These are phyloP conservation scores for Lasioglossum leucozonium DNA, from an alignment of 2,888 invertebrate genomes.

Conservation along the genomic window DNA sequence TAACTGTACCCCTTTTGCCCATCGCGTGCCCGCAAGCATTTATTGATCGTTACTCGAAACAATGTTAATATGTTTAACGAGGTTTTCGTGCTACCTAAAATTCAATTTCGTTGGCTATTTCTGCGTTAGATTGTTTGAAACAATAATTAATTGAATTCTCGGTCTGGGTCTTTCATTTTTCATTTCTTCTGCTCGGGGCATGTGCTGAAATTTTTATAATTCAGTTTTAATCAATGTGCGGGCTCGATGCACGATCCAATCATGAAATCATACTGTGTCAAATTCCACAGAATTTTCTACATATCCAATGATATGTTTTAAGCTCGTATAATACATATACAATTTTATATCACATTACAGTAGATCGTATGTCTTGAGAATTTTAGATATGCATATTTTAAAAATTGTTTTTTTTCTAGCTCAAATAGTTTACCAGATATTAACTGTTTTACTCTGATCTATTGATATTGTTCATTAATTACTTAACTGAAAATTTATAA, in stretches of 20 bases:
- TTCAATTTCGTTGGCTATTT: neutral
- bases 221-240: neutral
- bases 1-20: neutral
- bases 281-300: neutral
- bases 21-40: neutral
- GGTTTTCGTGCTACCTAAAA: neutral
- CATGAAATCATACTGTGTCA: neutral
- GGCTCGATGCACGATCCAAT: no score
- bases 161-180: neutral
- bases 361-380: no score
- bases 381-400: no score
- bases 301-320: no score
- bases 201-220: neutral
- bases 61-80: conserved; percentile 39
- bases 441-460: no score
- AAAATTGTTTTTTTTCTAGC: neutral
- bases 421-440: neutral
- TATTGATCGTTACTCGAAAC: conserved; percentile 55
- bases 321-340: no score
- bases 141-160: neutral
- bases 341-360: no score
- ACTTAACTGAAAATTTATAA: no score
- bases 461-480: no score
- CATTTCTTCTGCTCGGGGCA: neutral
- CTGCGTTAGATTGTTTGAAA: neutral